Evolutionary conservation across 1,140 invertebrate genomes (phyloP), one percentile per base, ranked within the genome.

Genomic region (Listronotus oregonensis): DNA sequence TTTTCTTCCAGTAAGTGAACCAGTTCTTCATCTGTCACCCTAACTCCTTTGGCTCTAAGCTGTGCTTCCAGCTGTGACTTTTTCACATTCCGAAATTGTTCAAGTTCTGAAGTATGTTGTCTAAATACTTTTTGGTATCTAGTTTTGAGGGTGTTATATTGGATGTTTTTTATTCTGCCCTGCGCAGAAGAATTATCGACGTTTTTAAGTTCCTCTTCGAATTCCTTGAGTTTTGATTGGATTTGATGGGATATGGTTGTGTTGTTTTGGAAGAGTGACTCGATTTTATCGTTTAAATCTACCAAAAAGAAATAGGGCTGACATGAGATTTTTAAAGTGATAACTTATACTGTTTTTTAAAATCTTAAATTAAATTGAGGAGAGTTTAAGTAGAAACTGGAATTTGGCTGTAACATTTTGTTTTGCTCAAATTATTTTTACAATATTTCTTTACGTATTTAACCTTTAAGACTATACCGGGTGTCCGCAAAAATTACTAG

Each of bases 81-180:
- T 64, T 69, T 68, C 14, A 68, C 56, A 55, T 63, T 67, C 21
- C 64, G 51, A 34, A 69, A 72, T 14, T 67, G 66, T 60, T 77
- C 71, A 40, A 74, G 44, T 46, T 65, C 59, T 6, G 57, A 27
- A 40, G 63, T 71, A 59, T 68, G 73, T 32, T 66, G 56, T 10
- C 63, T 56, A 39, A 77, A 70, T 17, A 57, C 60, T 49, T 72
- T 66, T n/a, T 62, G 49, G 37, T 73, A 77, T 18, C 70, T 46
- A 18, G 60, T 69, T 46, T 68, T 73, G 10, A 74, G 54, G 14
- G 72, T 75, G 40, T 63, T 72, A 27, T 68, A 73, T 60, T 77
- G 75, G 12, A 75, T 71, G 3, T 56, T 63, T 69, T 75, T 74
- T 40, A 75, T 75, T 64, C 71, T 60, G 12, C 62, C 67, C 58